Evolutionary conservation across 2,888 invertebrate genomes (phyloP), one percentile per base, ranked within the genome.

Genomic region (Drosophila helvetica): DNA sequence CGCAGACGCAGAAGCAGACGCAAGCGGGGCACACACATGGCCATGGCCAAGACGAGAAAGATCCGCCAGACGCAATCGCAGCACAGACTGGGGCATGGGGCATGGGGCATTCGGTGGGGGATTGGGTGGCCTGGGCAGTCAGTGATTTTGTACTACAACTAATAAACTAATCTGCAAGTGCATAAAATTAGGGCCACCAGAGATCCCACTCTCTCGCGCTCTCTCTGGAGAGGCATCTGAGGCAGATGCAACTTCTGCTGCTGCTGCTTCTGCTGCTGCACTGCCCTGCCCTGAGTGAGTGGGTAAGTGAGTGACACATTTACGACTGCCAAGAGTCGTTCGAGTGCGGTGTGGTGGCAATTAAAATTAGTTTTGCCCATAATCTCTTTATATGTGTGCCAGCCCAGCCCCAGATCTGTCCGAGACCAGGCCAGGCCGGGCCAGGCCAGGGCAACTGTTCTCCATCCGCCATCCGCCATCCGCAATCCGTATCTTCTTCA

Each of bases 1-100:
- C 89, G 89, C 90, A 89, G 84, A 86, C 86, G 84, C 79, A 70
- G 54, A 89, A 89, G 89, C 90, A 88, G 83, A 87, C 88, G 83
- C 78, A 70, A 61, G 53, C 74, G 74, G 61, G 69, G 66, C 50
- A 67, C 50, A 58, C 83, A 71, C 78, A 78, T 65, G 84, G 77
- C 85, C 83, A 81, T 58, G 79, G 79, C 79, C 80, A 76, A 45
- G 74, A 48, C 52, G 57, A 55, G 17, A 15, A 27, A 47, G 47
- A 38, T 33, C 47, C 17, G 18, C 45, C 67, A 57, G 38, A 48
- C 48, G 18, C 57, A 57, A 38, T 46, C 64, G 33, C 55, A 27
- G 27, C 3, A 18, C 30, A 18, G 19, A 19, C 30, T 38, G 43
- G 8, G 3, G 9, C 25, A 25, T 27, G 43, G 17, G 12, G n/a